A percentile compares a stretch with the other conserved stretches of the same genome.
These are phyloP conservation scores for Gymnopithys bicolor DNA, from an alignment of 2,797 vertebrate species.

Conservation along the genomic window DNA sequence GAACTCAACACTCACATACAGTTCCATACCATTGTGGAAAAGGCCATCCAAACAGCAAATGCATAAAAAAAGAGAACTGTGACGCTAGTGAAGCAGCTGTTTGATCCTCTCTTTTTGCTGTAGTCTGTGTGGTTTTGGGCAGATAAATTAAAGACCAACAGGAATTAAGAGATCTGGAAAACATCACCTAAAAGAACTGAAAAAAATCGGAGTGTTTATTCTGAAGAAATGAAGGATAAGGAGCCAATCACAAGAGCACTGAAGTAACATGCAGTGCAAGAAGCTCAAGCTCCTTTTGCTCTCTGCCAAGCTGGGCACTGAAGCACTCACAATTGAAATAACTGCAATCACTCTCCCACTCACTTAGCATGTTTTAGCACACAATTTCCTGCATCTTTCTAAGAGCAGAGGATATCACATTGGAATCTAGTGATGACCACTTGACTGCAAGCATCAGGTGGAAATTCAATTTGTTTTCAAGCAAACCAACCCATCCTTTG, in stretches of 20 bases:
- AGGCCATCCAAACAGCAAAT: background rate
- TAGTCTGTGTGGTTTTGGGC: background rate
- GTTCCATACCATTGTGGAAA: background rate
- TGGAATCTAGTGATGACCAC: background rate
- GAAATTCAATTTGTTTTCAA: background rate
- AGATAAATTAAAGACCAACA: slow-evolving; percentile 5
- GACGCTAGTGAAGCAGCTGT: background rate
- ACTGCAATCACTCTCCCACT: background rate
- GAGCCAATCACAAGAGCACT: background rate
- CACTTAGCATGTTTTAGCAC: background rate
- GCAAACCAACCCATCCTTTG: background rate
- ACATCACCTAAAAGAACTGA: background rate
- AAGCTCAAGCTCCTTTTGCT: background rate
- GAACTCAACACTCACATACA: background rate
- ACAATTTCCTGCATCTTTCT: background rate
- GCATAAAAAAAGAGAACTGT: background rate
- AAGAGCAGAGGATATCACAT: background rate
- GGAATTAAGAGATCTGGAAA: slow-evolving; percentile 32
- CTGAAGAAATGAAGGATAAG: background rate
- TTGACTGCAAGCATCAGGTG: background rate
- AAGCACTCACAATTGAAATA: background rate
- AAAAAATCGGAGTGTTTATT: background rate
- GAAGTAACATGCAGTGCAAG: background rate
- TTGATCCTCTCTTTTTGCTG: background rate
- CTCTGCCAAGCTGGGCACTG: background rate